Conservation (phyloP, 2,888 invertebrate species). For the Perithous albicinctus region DNA sequence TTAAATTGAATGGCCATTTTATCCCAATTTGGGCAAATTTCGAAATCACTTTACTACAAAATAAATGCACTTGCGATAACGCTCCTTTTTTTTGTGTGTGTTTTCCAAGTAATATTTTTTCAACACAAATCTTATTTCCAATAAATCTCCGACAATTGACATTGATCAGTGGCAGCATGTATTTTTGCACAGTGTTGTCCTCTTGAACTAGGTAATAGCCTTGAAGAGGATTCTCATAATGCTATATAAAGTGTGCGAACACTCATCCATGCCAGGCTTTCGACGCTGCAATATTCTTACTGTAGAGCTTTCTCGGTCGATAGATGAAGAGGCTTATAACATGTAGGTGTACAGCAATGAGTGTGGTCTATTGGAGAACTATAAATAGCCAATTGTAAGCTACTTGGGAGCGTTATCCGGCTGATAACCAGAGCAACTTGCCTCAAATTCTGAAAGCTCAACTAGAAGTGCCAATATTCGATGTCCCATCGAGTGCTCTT, state of each 20-base stretch:
- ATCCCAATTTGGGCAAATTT: too few relatives aligned
- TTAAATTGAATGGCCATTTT: too few relatives aligned
- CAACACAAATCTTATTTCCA: too few relatives aligned
- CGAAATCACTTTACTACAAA: too few relatives aligned
- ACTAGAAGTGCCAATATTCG: constrained; percentile 21
- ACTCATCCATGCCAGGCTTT: neutral
- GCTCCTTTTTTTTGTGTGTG: too few relatives aligned
- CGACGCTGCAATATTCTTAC: neutral
- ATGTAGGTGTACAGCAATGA: neutral
- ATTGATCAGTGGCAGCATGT: too few relatives aligned
- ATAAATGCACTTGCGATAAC: too few relatives aligned
- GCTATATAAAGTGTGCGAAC: neutral
- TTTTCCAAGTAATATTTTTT: too few relatives aligned
- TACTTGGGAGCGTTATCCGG: constrained; percentile 35
- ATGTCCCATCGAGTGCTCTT: constrained; percentile 26
- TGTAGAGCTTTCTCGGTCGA: constrained; percentile 1
- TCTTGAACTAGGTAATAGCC: too few relatives aligned
- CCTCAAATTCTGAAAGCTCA: neutral
- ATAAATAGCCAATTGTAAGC: constrained; percentile 49
- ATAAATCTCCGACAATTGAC: too few relatives aligned
- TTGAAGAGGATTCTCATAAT: too few relatives aligned
- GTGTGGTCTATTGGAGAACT: neutral
- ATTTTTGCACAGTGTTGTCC: neutral
- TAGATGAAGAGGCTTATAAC: constrained; percentile 16
- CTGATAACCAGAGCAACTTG: constrained; percentile 7